These are phyloP conservation scores for Temnothorax curvispinosus DNA, from an alignment of 1,140 invertebrate genomes.

Conservation along the genomic window DNA sequence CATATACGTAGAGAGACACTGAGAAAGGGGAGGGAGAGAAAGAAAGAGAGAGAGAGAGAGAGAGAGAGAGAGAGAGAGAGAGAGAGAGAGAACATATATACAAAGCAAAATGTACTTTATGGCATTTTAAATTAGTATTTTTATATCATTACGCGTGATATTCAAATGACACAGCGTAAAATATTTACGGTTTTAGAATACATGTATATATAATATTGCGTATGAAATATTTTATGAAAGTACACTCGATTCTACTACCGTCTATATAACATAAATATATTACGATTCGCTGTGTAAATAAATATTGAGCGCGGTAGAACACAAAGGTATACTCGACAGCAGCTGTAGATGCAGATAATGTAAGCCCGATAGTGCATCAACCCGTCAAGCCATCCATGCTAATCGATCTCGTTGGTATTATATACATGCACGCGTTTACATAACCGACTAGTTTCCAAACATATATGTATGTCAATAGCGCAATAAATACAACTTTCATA, in stretches of 20 bases:
- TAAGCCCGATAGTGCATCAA: slow-evolving; percentile 56
- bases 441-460: slow-evolving; percentile 49
- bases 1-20: too few relatives aligned
- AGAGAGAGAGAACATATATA: neutral
- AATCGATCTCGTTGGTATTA: slow-evolving; percentile 61
- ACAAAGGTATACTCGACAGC: slow-evolving; percentile 50
- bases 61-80: too few relatives aligned
- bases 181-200: slow-evolving; percentile 6
- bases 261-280: slow-evolving; percentile 33
- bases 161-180: neutral
- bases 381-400: slow-evolving; percentile 57
- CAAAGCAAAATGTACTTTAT: neutral
- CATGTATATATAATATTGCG: neutral
- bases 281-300: slow-evolving; percentile 43
- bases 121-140: slow-evolving; percentile 28
- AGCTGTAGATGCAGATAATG: slow-evolving; percentile 57
- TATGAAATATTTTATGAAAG: slow-evolving; percentile 31
- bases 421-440: slow-evolving; percentile 46
- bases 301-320: slow-evolving; percentile 22
- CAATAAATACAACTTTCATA: slow-evolving; percentile 30
- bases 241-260: neutral
- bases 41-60: slow-evolving; percentile 9
- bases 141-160: neutral
- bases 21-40: neutral
- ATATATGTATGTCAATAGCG: neutral